Evolutionary conservation across 1,140 invertebrate species (phyloP).

Genomic region (Leptopilina clavipes): DNA sequence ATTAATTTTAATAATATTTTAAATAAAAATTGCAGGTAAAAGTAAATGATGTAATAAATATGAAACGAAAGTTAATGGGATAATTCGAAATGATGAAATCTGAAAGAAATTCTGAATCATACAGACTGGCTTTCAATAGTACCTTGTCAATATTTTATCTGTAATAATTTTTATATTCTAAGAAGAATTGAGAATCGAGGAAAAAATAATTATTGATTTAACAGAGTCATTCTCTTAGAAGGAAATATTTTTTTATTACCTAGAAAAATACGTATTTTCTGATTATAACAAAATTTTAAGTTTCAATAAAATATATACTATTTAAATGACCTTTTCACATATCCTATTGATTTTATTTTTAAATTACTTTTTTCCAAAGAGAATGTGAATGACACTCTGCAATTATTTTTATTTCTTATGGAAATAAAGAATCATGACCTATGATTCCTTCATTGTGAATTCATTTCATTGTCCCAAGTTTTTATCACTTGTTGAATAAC

Average conservation of each 20-base stretch:
- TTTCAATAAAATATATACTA: constrained; percentile 10
- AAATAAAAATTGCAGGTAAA: constrained; percentile 40
- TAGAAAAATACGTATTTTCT: no score
- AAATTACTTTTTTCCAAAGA: background rate
- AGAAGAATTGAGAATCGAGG: background rate
- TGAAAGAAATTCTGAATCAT: background rate
- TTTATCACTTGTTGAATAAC: background rate
- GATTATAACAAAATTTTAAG: no score
- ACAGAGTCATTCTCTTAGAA: no score
- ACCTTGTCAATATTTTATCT: background rate
- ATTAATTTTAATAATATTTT: no score
- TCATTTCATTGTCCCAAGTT: no score
- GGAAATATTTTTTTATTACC: no score
- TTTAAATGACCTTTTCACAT: background rate
- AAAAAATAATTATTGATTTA: no score
- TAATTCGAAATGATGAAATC: background rate
- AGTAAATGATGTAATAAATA: constrained; percentile 10
- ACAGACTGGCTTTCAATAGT: background rate
- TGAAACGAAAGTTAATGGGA: background rate
- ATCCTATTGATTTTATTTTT: background rate
- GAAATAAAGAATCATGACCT: background rate
- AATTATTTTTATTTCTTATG: constrained; percentile 13
- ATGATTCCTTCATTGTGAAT: background rate
- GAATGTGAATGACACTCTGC: background rate
- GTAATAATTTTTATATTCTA: background rate